These are phyloP conservation scores for Mimas tiliae DNA, from an alignment of 2,888 invertebrate species.

Conservation along the genomic window DNA sequence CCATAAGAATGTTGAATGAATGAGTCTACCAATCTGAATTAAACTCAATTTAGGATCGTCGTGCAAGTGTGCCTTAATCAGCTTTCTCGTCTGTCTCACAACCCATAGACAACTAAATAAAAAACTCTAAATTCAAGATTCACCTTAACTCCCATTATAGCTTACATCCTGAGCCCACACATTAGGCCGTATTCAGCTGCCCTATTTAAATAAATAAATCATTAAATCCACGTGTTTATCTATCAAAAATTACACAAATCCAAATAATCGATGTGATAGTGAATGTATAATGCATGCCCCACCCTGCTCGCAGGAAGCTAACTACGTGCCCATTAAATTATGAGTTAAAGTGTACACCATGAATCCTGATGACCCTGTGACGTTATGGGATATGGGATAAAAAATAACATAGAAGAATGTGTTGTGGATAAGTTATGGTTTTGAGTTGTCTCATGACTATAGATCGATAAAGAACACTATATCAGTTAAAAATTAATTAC, in stretches of 20 bases:
- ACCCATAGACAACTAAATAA: no score
- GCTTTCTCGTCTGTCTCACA: no score
- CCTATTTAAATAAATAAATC: neutral
- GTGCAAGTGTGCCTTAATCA: no score
- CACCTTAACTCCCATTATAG: neutral
- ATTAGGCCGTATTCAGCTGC: neutral
- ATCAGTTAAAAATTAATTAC: no score
- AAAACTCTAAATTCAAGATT: neutral
- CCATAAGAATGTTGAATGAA: no score
- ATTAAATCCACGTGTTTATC: constrained; percentile 8
- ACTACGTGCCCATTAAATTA: constrained; percentile 51
- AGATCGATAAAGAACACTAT: neutral
- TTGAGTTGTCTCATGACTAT: neutral
- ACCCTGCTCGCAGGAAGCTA: constrained; percentile 50
- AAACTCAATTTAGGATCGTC: no score
- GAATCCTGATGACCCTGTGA: constrained; percentile 23
- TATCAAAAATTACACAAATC: constrained; percentile 18
- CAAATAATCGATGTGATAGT: constrained; percentile 34
- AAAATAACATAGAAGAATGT: constrained; percentile 20
- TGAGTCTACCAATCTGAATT: no score
- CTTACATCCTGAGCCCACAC: neutral
- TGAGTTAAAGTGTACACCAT: constrained; percentile 38
- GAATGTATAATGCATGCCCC: constrained; percentile 40
- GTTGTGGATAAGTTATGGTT: constrained; percentile 2
- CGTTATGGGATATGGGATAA: constrained; percentile 11